Base-by-base conservation (phyloP, 2,888 invertebrate species). In the Drosophila crucigera region DNA sequence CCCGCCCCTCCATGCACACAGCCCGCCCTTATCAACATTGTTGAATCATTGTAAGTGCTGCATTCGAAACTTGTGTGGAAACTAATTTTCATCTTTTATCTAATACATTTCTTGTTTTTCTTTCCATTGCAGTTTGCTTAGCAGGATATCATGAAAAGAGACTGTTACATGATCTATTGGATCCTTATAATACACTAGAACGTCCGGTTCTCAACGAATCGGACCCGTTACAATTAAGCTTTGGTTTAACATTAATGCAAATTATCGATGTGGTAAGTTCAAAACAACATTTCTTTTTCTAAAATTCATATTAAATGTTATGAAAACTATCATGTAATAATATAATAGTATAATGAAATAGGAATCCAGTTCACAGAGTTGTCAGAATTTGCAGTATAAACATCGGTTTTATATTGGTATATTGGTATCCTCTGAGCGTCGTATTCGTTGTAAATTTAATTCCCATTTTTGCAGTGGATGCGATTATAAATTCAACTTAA, bases 171-270 rank as follows among this genome's bases (percentile, higher is more conserved):
- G 96, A 97, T 95, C 96, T 98, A 93, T 95, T 98, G 94, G 97
- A 97, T 95, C 95, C 96, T 94, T 98, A 98, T 96, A 98, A 98
- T 95, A 97, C 97, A 93, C 95, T 98, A 95, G 98, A 98, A 95
- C 95, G 98, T 93, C 98, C 98, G 92, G 98, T 98, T 94, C 96
- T 97, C 94, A 98, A 98, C 95, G 98, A 98, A 95, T 98, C 98
- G 94, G 98, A 98, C 94, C 97, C 98, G 93, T 95, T 98, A 94
- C 97, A 97, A 95, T 96, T 98, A 94, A 98, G 97, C 95, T 98
- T 98, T 95, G 98, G 98, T 94, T 96, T 98, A 94, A 98, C 98
- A 94, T 96, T 98, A 94, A 98, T 98, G 97, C 98, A 98, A 96
- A 98, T 98, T 95, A 98, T 98, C 94, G 98, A 98, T 95, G 98